phyloP scores from a whole-genome alignment of 2,113 vertebrate species.

The Channa argus region DNA sequence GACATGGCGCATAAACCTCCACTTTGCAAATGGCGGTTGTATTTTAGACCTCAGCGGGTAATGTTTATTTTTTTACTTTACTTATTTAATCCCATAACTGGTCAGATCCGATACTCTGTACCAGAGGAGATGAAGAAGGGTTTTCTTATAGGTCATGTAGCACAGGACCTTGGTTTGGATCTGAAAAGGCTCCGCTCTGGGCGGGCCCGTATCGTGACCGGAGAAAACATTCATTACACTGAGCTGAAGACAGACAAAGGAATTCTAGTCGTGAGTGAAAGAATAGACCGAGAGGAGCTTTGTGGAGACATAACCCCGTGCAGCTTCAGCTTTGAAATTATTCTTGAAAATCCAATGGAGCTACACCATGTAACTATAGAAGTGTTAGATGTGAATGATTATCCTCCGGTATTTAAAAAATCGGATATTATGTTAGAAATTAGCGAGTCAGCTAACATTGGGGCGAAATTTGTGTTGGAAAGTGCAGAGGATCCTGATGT shows the following conservation, averaged over 20 bases:
- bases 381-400: constrained; percentile 62
- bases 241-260: constrained; percentile 66
- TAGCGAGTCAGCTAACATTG: constrained; percentile 2
- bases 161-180: constrained; percentile 25
- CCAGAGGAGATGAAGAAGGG: constrained; percentile 55
- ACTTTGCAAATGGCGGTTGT: not conserved
- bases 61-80: not conserved
- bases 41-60: not conserved
- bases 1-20: too few species aligned
- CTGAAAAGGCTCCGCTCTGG: constrained; percentile 15
- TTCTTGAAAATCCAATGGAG: constrained; percentile 72
- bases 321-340: constrained; percentile 39
- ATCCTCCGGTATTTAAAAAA: constrained; percentile 13
- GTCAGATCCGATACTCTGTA: constrained; percentile 50
- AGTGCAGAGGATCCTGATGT: constrained; percentile 29
- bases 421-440: constrained; percentile 7
- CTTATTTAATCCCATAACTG: not conserved
- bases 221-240: constrained; percentile 14
- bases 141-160: constrained; percentile 41
- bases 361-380: constrained; percentile 45
- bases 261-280: constrained; percentile 31
- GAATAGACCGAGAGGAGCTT: constrained; percentile 61
- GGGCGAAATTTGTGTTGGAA: constrained; percentile 8
- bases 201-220: constrained; percentile 21
- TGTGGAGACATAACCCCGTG: constrained; percentile 38